These are phyloP conservation scores for Gymnobelideus leadbeateri DNA, from an alignment of 2,113 vertebrate genomes.

Conservation along the genomic window DNA sequence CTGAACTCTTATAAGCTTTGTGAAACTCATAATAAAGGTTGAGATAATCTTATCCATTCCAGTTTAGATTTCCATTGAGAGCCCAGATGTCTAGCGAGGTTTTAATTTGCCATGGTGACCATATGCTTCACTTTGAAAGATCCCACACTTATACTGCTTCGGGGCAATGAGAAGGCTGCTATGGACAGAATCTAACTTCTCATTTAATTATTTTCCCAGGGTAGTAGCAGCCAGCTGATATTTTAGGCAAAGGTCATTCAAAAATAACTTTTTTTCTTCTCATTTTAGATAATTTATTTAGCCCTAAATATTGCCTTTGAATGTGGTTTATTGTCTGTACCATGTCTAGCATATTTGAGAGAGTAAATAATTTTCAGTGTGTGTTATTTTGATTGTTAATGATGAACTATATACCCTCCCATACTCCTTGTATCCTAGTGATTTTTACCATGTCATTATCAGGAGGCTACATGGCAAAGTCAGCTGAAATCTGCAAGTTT, in stretches of 20 bases:
- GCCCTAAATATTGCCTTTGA: neutral
- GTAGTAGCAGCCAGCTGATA: slow-evolving; percentile 11
- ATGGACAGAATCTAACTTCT: neutral
- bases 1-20: neutral
- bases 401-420: neutral
- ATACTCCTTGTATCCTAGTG: neutral
- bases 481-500: neutral
- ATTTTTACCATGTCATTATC: neutral
- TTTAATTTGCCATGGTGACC: slow-evolving; percentile 27
- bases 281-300: neutral
- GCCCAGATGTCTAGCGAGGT: neutral
- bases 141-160: slow-evolving; percentile 25
- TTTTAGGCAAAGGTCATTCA: neutral
- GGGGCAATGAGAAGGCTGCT: neutral
- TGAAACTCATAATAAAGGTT: slow-evolving; percentile 26
- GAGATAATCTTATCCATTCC: slow-evolving; percentile 3
- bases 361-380: neutral
- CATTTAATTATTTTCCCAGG: slow-evolving; percentile 27
- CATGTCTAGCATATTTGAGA: neutral
- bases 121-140: slow-evolving; percentile 28
- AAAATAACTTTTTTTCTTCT: neutral
- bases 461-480: neutral
- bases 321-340: slow-evolving; percentile 8
- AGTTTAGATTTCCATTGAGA: slow-evolving; percentile 26
- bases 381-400: slow-evolving; percentile 44